Percentiles rank a stretch among this genome's conserved stretches.
phyloP scores from a whole-genome alignment of 2,888 invertebrate species.

The Drosophila diplacantha region DNA sequence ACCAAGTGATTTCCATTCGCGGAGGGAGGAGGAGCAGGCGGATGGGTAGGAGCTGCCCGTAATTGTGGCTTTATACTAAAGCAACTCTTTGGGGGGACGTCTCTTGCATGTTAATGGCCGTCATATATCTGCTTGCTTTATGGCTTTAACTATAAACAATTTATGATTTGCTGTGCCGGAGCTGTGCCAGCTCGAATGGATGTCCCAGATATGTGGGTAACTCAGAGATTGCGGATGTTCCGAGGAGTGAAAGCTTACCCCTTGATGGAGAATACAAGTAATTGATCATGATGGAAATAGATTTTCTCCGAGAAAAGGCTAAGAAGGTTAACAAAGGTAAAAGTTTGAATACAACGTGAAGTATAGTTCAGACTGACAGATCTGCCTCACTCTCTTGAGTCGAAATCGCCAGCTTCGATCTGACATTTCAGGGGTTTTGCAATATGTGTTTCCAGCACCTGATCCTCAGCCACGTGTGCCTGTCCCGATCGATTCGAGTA shows the following conservation, averaged over 20 bases:
- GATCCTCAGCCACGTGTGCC: constrained; percentile 59
- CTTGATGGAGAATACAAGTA: background rate
- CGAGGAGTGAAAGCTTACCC: constrained; percentile 1
- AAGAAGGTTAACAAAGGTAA: background rate
- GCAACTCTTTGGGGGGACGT: constrained; percentile 18
- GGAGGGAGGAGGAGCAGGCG: background rate
- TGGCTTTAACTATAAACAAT: constrained; percentile 65
- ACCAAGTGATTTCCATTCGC: constrained; percentile 20
- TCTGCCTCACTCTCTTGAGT: background rate
- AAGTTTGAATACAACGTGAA: background rate
- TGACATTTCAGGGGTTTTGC: constrained; percentile 28
- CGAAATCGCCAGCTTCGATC: constrained; percentile 10
- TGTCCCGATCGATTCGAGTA: constrained; percentile 23
- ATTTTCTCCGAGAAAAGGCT: background rate
- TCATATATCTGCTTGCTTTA: constrained; percentile 60
- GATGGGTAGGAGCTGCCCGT: constrained; percentile 35
- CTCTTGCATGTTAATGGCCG: constrained; percentile 54
- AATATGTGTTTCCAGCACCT: constrained; percentile 21
- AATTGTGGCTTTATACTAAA: constrained; percentile 44
- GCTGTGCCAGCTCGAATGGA: constrained; percentile 18
- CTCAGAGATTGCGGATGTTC: constrained; percentile 3
- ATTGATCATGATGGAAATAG: constrained; percentile 1
- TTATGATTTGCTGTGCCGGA: constrained; percentile 51
- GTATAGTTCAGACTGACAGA: background rate
- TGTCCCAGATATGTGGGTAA: constrained; percentile 9